phyloP scores from a whole-genome alignment of 1,140 invertebrate species.

The Solenopsis invicta region DNA sequence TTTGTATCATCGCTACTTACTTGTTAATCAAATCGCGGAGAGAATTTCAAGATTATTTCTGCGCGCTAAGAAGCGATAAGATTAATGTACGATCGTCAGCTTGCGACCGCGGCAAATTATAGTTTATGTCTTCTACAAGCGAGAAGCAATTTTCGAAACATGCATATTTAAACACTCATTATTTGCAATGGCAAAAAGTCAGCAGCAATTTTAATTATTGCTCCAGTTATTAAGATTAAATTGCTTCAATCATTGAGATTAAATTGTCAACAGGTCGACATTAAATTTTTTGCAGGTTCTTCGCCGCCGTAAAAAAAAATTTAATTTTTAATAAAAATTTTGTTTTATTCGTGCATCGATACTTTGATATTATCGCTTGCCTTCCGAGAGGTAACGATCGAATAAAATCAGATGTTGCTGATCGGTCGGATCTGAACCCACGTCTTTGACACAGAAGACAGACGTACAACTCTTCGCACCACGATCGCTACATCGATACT shows the following conservation, averaged over 20 bases:
- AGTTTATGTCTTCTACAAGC: neutral
- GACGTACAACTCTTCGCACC: too few relatives aligned
- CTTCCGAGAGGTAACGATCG: too few relatives aligned
- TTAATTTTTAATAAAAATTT: neutral
- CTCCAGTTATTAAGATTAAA: neutral
- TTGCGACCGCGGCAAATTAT: neutral
- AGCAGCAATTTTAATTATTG: constrained; percentile 6
- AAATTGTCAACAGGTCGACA: neutral
- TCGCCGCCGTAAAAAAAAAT: neutral
- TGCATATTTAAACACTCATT: neutral
- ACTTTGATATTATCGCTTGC: neutral
- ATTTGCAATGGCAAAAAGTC: neutral
- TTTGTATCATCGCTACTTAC: constrained; percentile 22
- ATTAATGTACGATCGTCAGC: constrained; percentile 38
- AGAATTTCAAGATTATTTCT: constrained; percentile 55
- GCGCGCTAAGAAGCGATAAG: constrained; percentile 15
- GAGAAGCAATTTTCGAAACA: neutral
- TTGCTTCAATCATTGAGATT: neutral
- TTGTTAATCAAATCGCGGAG: constrained; percentile 55
- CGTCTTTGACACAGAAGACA: too few relatives aligned
- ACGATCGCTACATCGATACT: neutral
- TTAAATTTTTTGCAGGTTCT: neutral
- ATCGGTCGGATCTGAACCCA: too few relatives aligned
- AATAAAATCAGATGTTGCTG: too few relatives aligned
- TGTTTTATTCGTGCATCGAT: neutral